phyloP scores from a whole-genome alignment of 2,888 invertebrate genomes.

The Aphodius granarius region DNA sequence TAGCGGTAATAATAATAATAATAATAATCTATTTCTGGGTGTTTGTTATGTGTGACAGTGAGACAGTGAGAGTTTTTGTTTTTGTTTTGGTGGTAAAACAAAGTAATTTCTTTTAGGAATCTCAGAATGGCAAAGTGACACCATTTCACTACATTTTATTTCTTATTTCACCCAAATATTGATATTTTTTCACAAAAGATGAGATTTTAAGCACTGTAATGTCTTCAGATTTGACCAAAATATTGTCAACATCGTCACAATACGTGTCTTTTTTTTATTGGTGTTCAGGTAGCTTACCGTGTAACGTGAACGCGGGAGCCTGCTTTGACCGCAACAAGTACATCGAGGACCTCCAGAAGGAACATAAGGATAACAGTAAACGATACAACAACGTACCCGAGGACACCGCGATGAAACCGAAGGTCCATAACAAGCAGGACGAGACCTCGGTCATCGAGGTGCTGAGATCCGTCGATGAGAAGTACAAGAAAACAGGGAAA shows the following conservation, averaged over 20 bases:
- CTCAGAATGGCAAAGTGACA: no score
- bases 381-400: slow-evolving; percentile 42
- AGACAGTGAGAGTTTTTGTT: no score
- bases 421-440: slow-evolving; percentile 38
- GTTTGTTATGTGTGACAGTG: neutral
- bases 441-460: neutral
- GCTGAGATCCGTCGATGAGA: neutral
- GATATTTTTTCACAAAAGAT: neutral
- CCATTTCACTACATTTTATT: no score
- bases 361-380: slow-evolving; percentile 38
- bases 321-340: slow-evolving; percentile 44
- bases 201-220: neutral
- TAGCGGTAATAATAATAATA: neutral
- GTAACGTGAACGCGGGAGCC: slow-evolving; percentile 50
- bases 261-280: neutral
- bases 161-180: no score
- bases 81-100: no score
- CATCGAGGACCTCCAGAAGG: slow-evolving; percentile 47
- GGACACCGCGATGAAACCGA: slow-evolving; percentile 47
- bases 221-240: neutral
- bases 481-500: neutral
- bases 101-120: no score
- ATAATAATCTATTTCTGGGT: neutral
- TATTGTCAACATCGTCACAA: neutral
- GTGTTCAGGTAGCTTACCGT: slow-evolving; percentile 48